Evolutionary conservation across 2,888 invertebrate species (phyloP).

Genomic region (Argyra leucocephala): DNA sequence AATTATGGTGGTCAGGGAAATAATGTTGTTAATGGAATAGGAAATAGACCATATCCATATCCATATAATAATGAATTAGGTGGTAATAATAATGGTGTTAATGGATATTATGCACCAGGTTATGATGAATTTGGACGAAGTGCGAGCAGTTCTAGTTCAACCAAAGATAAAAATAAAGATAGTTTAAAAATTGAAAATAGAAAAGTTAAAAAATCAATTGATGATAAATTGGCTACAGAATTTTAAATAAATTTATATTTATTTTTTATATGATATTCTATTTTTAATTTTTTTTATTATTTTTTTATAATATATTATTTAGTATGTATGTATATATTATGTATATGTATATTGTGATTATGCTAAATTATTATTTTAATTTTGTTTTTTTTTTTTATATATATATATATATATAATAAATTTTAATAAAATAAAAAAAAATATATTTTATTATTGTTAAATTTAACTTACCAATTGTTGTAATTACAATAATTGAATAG

Average conservation of each 20-base stretch:
- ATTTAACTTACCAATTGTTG: conserved; percentile 73
- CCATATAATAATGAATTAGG: conserved; percentile 6
- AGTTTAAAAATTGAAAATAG: not conserved
- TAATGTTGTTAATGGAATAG: not conserved
- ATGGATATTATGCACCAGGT: conserved; percentile 5
- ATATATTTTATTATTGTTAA: not conserved
- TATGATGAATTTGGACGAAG: conserved; percentile 2
- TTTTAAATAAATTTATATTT: not conserved
- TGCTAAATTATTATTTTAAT: not conserved
- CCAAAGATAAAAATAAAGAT: not conserved
- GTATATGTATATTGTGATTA: not conserved
- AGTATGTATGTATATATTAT: not conserved
- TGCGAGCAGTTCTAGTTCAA: not conserved
- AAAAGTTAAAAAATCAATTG: not conserved
- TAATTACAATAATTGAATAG: conserved; percentile 92
- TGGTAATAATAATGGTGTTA: not conserved
- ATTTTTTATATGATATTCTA: not conserved
- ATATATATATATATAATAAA: not conserved
- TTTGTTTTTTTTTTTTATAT: not conserved
- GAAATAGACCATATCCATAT: not conserved
- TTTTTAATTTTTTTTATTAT: not conserved
- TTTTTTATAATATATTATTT: not conserved
- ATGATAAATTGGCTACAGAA: not conserved
- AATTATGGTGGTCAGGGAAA: conserved; percentile 15
- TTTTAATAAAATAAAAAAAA: not conserved